A percentile compares a stretch with the other conserved stretches of the same genome.
Conservation (phyloP, 2,797 vertebrate species). For the Anguilla anguilla region DNA sequence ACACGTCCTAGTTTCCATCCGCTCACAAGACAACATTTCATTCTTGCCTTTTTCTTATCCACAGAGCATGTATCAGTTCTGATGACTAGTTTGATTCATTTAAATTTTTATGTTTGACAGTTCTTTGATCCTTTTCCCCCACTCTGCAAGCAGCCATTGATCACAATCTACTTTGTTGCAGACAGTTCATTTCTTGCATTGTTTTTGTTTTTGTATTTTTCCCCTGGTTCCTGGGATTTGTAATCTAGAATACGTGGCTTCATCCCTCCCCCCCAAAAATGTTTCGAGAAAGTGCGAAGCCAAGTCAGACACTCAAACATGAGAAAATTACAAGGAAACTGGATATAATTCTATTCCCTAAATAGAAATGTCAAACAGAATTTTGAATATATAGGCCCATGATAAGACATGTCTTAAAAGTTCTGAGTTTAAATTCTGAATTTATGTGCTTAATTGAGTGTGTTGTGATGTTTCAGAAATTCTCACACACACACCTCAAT, state of each 20-base stretch:
- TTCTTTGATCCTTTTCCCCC: not conserved
- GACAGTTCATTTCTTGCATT: not conserved
- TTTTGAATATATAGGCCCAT: not conserved
- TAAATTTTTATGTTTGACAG: conserved; percentile 8
- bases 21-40: conserved; percentile 9
- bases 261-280: no score
- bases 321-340: no score
- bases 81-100: conserved; percentile 19
- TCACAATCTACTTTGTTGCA: conserved; percentile 8
- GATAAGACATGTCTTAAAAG: not conserved
- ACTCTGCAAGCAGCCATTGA: not conserved
- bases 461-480: not conserved
- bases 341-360: not conserved
- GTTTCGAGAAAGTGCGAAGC: no score
- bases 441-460: not conserved
- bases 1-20: not conserved
- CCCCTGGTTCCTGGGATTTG: not conserved
- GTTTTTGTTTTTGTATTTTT: not conserved
- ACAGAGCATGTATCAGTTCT: conserved; percentile 3
- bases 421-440: not conserved
- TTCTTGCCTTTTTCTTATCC: not conserved
- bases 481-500: not conserved
- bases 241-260: not conserved
- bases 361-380: not conserved
- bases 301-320: no score